These are phyloP conservation scores for Acanthopleura granulata DNA, from an alignment of 2,888 invertebrate genomes.

Conservation along the genomic window DNA sequence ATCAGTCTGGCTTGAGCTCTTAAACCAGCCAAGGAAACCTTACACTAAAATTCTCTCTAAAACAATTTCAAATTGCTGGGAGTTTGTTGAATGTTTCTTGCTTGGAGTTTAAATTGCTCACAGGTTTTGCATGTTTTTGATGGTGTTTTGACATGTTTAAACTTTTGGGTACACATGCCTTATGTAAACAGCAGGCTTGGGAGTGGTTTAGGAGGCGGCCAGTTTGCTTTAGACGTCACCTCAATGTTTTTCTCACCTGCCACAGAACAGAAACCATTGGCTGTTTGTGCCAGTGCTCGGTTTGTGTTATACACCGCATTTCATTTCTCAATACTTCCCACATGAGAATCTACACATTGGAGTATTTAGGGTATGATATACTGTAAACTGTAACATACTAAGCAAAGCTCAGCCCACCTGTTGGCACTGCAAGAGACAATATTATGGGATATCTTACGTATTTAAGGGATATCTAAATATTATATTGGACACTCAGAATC, in stretches of 20 bases:
- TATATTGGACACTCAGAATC: too few relatives aligned
- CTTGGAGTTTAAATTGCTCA: neutral
- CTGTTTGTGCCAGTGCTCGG: neutral
- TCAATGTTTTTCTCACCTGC: constrained; percentile 15
- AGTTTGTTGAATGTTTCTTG: neutral
- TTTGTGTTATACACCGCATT: constrained; percentile 1
- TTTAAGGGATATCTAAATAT: too few relatives aligned
- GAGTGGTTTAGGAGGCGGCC: neutral
- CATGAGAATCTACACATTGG: neutral
- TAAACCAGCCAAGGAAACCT: neutral
- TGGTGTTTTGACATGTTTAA: constrained; percentile 16
- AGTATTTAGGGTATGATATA: too few relatives aligned
- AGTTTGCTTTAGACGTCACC: neutral
- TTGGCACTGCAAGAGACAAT: too few relatives aligned
- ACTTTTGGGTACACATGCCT: neutral
- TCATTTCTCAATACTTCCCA: constrained; percentile 2
- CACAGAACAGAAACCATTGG: neutral
- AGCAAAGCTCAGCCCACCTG: too few relatives aligned
- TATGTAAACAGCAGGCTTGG: neutral
- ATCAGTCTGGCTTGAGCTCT: too few relatives aligned
- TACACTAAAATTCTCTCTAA: constrained; percentile 10
- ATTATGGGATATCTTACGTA: too few relatives aligned
- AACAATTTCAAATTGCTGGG: neutral
- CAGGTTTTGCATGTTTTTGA: constrained; percentile 11
- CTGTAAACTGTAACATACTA: too few relatives aligned